phyloP scores from a whole-genome alignment of 2,797 vertebrate species.

The Typhlichthys subterraneus region DNA sequence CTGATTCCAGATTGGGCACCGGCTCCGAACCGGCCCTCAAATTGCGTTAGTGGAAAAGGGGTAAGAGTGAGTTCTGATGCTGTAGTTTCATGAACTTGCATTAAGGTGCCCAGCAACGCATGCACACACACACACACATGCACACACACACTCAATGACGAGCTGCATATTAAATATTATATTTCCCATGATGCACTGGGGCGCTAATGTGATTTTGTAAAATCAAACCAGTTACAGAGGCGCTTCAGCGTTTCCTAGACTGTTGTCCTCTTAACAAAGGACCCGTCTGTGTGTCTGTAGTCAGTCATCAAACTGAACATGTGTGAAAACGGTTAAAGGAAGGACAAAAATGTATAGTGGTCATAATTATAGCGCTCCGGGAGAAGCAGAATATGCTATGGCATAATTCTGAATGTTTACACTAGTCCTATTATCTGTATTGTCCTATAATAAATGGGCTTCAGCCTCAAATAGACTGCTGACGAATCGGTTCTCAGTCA shows the following conservation, averaged over 20 bases:
- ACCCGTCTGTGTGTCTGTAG: conserved; percentile 5
- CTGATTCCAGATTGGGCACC: no score
- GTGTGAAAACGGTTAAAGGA: neutral
- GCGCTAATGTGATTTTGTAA: neutral
- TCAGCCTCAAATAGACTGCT: conserved; percentile 40
- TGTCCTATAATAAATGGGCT: conserved; percentile 34
- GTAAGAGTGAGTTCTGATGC: no score
- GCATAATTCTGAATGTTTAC: conserved; percentile 44
- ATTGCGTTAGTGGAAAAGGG: no score
- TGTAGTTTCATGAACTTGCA: neutral
- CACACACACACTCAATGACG: conserved; percentile 3
- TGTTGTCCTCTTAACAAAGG: conserved; percentile 43
- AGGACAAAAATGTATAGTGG: conserved; percentile 28
- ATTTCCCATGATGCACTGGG: conserved; percentile 2
- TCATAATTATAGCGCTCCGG: conserved; percentile 46
- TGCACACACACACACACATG: neutral
- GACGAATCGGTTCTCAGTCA: conserved; percentile 39
- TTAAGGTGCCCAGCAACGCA: neutral
- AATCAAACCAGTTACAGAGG: conserved; percentile 16
- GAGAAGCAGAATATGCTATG: conserved; percentile 19
- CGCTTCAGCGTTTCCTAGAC: conserved; percentile 17
- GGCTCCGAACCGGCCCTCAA: no score
- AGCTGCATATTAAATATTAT: conserved; percentile 18
- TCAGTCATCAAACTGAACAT: conserved; percentile 26
- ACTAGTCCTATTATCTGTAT: conserved; percentile 38